phyloP scores from a whole-genome alignment of 1,140 invertebrate genomes.

The Musca domestica region DNA sequence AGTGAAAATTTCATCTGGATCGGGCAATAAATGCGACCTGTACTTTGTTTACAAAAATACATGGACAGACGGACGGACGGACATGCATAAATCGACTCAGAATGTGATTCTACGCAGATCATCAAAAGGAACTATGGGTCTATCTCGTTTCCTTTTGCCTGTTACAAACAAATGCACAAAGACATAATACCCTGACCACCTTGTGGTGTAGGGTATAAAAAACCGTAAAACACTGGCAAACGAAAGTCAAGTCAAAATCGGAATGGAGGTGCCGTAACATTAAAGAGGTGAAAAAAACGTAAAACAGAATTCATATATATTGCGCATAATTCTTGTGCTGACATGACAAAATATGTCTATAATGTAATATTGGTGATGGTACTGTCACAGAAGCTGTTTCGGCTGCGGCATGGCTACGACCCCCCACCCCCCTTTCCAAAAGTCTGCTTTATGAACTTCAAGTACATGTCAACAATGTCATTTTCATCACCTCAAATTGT shows the following conservation, averaged over 20 bases:
- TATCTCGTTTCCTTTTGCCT: no score
- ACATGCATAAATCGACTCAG: no score
- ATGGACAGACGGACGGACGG: no score
- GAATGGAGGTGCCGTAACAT: not conserved
- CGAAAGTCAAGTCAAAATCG: not conserved
- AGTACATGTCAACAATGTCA: conserved; percentile 18
- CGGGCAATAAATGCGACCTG: no score
- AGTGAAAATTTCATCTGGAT: no score
- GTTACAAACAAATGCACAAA: no score
- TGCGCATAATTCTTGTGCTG: conserved; percentile 16
- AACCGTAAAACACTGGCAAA: no score
- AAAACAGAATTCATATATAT: not conserved
- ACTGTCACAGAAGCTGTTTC: not conserved
- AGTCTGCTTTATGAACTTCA: not conserved
- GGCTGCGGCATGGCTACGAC: not conserved
- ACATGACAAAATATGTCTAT: conserved; percentile 16
- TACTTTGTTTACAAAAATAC: no score
- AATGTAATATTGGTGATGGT: not conserved
- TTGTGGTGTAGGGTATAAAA: no score
- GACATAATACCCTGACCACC: no score
- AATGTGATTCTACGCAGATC: no score
- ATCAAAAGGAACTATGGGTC: no score
- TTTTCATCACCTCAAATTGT: conserved; percentile 14
- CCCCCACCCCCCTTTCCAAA: not conserved
- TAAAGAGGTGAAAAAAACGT: not conserved